Percentiles rank a stretch among this genome's conserved stretches.
Evolutionary conservation across 2,797 vertebrate genomes (phyloP).

Genomic region (Anniella stebbinsi): DNA sequence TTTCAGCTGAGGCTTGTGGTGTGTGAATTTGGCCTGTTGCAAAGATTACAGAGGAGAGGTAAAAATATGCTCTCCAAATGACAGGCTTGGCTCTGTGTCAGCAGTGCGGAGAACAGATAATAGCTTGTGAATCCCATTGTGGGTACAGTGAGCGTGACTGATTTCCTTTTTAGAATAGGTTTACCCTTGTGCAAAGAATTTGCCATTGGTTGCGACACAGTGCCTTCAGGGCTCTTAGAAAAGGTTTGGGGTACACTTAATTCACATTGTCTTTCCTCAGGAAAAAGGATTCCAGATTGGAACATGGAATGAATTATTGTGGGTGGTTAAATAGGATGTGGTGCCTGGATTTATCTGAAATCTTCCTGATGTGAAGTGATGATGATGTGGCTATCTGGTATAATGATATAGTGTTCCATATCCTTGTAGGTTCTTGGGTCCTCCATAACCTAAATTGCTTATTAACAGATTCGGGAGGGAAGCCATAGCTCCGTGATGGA

Average conservation of each 20-base stretch:
- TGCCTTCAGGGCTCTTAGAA: no score
- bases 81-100: no score
- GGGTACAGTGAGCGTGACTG: no score
- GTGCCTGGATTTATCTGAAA: not conserved
- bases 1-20: not conserved
- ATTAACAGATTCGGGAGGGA: not conserved
- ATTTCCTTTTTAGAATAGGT: no score
- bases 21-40: not conserved
- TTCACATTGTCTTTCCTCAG: not conserved
- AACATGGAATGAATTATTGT: not conserved
- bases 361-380: not conserved
- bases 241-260: no score
- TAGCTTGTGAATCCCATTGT: no score
- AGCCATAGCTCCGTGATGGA: not conserved
- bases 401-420: no score
- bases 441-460: not conserved
- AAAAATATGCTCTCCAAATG: no score
- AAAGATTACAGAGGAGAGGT: no score
- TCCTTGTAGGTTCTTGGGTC: not conserved
- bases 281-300: not conserved
- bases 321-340: not conserved
- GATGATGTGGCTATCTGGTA: not conserved
- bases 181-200: no score
- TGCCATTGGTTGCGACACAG: no score
- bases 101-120: no score